Percentiles rank a stretch among this genome's conserved stretches.
Evolutionary conservation across 2,797 vertebrate genomes (phyloP).

Genomic region (Aselliscus stoliczkanus): DNA sequence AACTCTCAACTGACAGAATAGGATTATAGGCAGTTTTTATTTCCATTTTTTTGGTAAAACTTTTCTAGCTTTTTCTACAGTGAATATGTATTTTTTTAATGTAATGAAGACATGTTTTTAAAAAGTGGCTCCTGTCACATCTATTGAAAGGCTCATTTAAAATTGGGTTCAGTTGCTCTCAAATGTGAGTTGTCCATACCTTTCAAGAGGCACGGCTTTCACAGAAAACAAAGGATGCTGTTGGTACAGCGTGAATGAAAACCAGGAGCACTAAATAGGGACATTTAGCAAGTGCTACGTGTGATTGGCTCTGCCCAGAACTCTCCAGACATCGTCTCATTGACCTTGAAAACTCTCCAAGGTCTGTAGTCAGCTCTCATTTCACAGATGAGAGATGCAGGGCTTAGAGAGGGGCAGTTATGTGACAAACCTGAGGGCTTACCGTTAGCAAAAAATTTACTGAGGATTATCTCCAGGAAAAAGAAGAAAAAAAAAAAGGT

Average conservation of each 20-base stretch:
- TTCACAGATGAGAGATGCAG: not conserved
- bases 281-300: rapidly evolving
- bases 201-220: not conserved
- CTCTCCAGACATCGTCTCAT: no score
- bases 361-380: not conserved
- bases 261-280: no score
- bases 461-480: not conserved
- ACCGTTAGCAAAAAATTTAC: no score
- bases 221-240: not conserved
- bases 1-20: not conserved
- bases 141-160: not conserved
- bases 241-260: rapidly evolving
- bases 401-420: not conserved
- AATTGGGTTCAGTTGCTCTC: not conserved
- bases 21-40: not conserved
- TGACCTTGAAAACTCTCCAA: not conserved
- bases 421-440: not conserved
- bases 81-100: not conserved
- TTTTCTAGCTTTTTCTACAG: not conserved
- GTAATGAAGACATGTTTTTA: not conserved
- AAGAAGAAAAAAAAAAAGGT: not conserved
- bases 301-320: not conserved
- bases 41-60: not conserved
- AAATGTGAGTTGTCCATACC: not conserved
- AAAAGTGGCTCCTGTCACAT: not conserved